These are phyloP conservation scores for Toxotes chatareus DNA, from an alignment of 2,113 vertebrate species.

Conservation along the genomic window DNA sequence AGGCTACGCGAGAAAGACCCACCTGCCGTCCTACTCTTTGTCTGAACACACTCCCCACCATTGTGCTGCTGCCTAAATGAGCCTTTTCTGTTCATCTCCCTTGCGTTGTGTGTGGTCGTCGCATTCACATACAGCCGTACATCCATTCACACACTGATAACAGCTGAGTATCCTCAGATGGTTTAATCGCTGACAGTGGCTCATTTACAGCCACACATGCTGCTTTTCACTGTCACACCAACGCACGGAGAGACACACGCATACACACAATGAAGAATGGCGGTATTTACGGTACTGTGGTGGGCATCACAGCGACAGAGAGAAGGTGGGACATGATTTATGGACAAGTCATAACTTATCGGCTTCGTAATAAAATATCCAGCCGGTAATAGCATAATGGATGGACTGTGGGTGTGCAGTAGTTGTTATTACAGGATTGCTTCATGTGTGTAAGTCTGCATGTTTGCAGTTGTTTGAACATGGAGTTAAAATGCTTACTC, in stretches of 20 bases:
- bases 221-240: neutral
- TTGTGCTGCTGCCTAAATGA: slow-evolving; percentile 44
- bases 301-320: neutral
- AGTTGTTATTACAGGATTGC: neutral
- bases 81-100: slow-evolving; percentile 13
- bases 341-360: slow-evolving; percentile 4
- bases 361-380: neutral
- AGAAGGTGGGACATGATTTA: slow-evolving; percentile 21
- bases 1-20: slow-evolving; percentile 10
- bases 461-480: neutral
- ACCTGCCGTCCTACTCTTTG: slow-evolving; percentile 10
- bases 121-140: slow-evolving; percentile 17
- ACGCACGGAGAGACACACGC: neutral
- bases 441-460: neutral
- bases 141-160: slow-evolving; percentile 22
- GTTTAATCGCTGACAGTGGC: neutral
- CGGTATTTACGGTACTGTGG: neutral
- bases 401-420: neutral
- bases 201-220: slow-evolving; percentile 17
- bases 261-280: neutral
- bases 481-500: neutral
- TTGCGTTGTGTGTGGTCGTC: slow-evolving; percentile 33
- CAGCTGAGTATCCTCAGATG: slow-evolving; percentile 22
- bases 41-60: slow-evolving; percentile 19
- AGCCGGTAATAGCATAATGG: neutral